A percentile compares a stretch with the other conserved stretches of the same genome.
phyloP scores from a whole-genome alignment of 35 echinoderm and acorn worm species.

The Anneissia japonica region DNA sequence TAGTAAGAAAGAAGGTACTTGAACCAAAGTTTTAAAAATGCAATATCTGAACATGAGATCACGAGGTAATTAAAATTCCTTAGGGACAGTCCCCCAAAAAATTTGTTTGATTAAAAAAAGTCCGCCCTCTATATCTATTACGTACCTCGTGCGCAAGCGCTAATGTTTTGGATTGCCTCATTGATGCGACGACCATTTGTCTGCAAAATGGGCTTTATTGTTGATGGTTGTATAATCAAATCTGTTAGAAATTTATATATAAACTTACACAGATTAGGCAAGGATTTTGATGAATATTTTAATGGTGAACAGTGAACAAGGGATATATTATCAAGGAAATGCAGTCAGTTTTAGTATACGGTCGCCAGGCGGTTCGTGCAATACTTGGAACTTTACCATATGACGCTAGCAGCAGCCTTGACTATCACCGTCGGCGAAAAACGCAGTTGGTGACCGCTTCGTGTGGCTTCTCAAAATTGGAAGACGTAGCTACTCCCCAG shows the following conservation, averaged over 20 bases:
- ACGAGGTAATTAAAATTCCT: too few relatives aligned
- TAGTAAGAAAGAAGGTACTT: too few relatives aligned
- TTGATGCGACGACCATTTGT: neutral
- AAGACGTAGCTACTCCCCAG: constrained; percentile 15
- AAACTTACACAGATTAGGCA: neutral
- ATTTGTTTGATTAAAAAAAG: too few relatives aligned
- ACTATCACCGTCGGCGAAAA: constrained; percentile 30
- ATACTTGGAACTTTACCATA: constrained; percentile 80
- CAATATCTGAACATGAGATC: too few relatives aligned
- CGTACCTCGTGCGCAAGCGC: neutral
- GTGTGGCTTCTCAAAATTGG: constrained; percentile 80
- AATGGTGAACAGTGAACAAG: neutral
- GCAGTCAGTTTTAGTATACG: constrained; percentile 97
- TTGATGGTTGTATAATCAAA: neutral
- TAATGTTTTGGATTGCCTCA: neutral
- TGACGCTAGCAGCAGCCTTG: constrained; percentile 68
- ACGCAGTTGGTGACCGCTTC: constrained; percentile 82
- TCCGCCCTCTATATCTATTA: neutral
- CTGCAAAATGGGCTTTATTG: neutral
- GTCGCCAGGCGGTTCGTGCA: constrained; percentile 74
- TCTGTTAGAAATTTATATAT: neutral
- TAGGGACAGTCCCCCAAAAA: too few relatives aligned
- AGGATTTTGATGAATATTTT: neutral
- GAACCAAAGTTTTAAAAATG: too few relatives aligned
- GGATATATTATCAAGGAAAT: constrained; percentile 22